Conservation (phyloP, 2,113 vertebrate genomes). For the Oreotrochilus melanogaster region DNA sequence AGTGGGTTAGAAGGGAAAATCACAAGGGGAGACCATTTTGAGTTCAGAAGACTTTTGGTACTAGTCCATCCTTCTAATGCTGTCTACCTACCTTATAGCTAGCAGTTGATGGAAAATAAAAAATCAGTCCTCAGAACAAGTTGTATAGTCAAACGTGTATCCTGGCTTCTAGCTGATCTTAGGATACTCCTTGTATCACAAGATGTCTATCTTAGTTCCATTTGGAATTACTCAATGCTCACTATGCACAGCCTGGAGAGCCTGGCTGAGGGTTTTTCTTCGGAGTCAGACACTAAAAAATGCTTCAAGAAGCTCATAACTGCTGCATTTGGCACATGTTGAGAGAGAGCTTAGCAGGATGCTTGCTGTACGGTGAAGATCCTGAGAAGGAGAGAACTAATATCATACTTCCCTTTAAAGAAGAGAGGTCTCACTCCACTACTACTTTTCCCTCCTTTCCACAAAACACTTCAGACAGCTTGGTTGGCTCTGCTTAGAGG, state of each 20-base stretch:
- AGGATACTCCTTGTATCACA: neutral
- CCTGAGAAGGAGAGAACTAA: neutral
- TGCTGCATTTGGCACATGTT: neutral
- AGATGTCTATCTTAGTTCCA: neutral
- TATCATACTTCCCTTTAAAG: neutral
- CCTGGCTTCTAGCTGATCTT: neutral
- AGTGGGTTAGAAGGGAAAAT: neutral
- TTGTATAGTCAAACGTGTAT: neutral
- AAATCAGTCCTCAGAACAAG: neutral
- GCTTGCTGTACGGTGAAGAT: neutral
- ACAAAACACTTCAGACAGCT: fast-evolving
- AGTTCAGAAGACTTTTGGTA: neutral
- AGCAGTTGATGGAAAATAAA: neutral
- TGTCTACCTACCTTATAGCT: neutral
- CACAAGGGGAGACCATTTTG: neutral
- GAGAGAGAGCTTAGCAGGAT: neutral
- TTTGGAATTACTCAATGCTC: fast-evolving
- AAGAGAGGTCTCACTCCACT: neutral
- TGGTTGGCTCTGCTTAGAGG: neutral
- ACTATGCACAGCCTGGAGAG: neutral
- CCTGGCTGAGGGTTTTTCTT: neutral
- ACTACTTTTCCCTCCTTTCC: neutral
- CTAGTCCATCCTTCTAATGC: neutral
- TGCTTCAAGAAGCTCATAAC: neutral
- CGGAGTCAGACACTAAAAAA: neutral